Evolutionary conservation across 2,113 vertebrate species (phyloP).

Genomic region (Cynoglossus semilaevis): DNA sequence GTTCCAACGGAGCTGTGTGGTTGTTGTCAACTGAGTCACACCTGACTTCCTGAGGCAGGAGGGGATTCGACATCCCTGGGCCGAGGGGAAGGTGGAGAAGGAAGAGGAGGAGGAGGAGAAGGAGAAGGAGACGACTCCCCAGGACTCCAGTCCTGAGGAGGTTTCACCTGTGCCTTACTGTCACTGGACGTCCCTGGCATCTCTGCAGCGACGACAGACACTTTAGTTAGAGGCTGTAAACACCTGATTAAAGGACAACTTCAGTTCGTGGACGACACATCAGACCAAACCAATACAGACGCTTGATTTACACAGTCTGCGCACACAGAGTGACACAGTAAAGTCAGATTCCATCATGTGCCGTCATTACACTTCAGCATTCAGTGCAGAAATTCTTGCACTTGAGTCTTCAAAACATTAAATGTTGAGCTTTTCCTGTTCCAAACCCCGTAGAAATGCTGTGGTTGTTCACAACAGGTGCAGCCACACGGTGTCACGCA

Average conservation of each 20-base stretch:
- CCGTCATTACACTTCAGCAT: slow-evolving; percentile 13
- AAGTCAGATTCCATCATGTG: not conserved
- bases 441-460: slow-evolving; percentile 14
- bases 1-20: slow-evolving; percentile 4
- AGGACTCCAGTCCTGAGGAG: not conserved
- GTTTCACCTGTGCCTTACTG: not conserved
- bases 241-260: not conserved
- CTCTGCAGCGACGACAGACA: slow-evolving; percentile 10
- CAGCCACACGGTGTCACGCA: slow-evolving; percentile 6
- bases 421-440: slow-evolving; percentile 23
- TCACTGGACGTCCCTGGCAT: slow-evolving; percentile 39
- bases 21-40: slow-evolving; percentile 20
- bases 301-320: too few species aligned
- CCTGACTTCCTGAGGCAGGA: slow-evolving; percentile 42
- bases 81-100: slow-evolving; percentile 1
- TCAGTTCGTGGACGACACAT: too few species aligned
- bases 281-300: too few species aligned
- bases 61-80: slow-evolving; percentile 3
- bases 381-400: not conserved
- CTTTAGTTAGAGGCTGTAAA: too few species aligned
- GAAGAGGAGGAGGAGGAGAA: not conserved
- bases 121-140: slow-evolving; percentile 3
- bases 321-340: too few species aligned
- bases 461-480: slow-evolving; percentile 55
- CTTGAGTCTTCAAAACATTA: slow-evolving; percentile 19